Evolutionary conservation across 2,888 invertebrate species (phyloP).

Genomic region (Andrena fulva): DNA sequence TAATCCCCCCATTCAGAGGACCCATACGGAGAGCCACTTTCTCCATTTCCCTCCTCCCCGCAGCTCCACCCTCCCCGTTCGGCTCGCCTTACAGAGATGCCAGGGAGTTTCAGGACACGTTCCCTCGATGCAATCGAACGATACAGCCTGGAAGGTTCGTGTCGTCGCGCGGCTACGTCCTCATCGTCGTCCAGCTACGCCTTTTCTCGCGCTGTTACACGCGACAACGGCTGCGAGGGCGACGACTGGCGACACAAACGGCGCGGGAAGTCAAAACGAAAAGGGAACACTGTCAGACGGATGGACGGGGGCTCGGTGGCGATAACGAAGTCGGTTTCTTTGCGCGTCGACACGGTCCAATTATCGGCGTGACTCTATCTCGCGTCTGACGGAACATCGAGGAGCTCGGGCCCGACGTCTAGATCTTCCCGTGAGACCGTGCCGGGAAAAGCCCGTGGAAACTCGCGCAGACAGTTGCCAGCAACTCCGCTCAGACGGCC

Average conservation of each 20-base stretch:
- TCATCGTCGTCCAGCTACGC: background rate
- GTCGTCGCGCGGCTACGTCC: conserved; percentile 1
- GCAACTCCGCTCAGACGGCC: conserved; percentile 47
- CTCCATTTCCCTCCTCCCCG: background rate
- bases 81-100: background rate
- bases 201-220: conserved; percentile 36
- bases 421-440: conserved; percentile 47
- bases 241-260: conserved; percentile 33
- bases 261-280: conserved; percentile 27
- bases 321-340: conserved; percentile 67
- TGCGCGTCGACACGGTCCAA: conserved; percentile 66
- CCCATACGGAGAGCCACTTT: background rate
- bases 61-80: background rate
- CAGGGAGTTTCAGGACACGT: conserved; percentile 23
- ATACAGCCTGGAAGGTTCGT: background rate
- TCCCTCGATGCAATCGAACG: conserved; percentile 13
- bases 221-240: background rate
- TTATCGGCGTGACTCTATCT: conserved; percentile 61
- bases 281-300: conserved; percentile 48
- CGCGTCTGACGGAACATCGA: conserved; percentile 52
- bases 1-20: no score
- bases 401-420: conserved; percentile 52
- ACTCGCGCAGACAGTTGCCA: conserved; percentile 68
- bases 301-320: conserved; percentile 38
- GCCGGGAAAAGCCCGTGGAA: conserved; percentile 64